Conservation (phyloP, 2,888 invertebrate species). For the Opisthograptis luteolata region DNA sequence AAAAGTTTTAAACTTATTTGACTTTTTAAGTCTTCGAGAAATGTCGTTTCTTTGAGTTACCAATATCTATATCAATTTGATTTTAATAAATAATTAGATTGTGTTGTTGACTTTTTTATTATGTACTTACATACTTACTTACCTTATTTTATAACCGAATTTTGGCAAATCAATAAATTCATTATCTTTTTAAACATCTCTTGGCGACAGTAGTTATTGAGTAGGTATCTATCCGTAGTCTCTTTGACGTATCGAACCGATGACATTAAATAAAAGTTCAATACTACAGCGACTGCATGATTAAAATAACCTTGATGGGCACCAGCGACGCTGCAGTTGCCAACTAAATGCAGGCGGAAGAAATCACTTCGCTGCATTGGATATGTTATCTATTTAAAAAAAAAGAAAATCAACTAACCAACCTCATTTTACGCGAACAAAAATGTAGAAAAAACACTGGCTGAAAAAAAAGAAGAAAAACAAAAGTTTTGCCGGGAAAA, state of each 20-base stretch:
- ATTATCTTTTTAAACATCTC: too few species aligned
- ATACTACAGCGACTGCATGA: slow-evolving; percentile 46
- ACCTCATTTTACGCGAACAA: not conserved
- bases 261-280: slow-evolving; percentile 49
- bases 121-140: too few species aligned
- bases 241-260: slow-evolving; percentile 9
- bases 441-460: not conserved
- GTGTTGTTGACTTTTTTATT: too few species aligned
- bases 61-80: too few species aligned
- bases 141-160: too few species aligned
- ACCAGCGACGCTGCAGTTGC: slow-evolving; percentile 54
- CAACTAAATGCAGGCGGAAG: slow-evolving; percentile 51
- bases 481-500: slow-evolving; percentile 14
- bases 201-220: too few species aligned
- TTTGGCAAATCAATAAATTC: too few species aligned
- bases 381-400: slow-evolving; percentile 8
- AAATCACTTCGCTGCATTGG: slow-evolving; percentile 13
- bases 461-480: not conserved
- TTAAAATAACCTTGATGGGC: slow-evolving; percentile 72
- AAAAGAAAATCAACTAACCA: not conserved
- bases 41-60: too few species aligned
- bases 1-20: too few species aligned
- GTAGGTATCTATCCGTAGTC: too few species aligned
- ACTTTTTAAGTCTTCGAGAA: too few species aligned
- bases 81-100: too few species aligned